Percentiles rank a stretch among this genome's conserved stretches.
Evolutionary conservation across 1,140 invertebrate species (phyloP).

Genomic region (Choristoneura fumiferana): DNA sequence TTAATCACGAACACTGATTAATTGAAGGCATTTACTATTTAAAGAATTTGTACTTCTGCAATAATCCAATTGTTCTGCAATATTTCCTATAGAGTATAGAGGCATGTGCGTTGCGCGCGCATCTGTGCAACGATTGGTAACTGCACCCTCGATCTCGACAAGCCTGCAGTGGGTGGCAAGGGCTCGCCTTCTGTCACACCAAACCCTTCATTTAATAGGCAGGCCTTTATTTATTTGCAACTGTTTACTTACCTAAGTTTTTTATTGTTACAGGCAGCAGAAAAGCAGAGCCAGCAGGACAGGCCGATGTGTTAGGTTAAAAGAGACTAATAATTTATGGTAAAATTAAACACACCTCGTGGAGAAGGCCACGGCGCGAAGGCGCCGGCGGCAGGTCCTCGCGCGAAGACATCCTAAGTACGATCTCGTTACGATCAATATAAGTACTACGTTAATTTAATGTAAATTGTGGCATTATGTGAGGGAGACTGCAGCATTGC

Average conservation of each 20-base stretch:
- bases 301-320: constrained; percentile 60
- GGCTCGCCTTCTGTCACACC: constrained; percentile 31
- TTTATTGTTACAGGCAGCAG: constrained; percentile 75
- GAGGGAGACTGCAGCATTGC: constrained; percentile 66
- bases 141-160: constrained; percentile 26
- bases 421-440: constrained; percentile 77
- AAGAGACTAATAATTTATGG: constrained; percentile 64
- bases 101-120: constrained; percentile 49
- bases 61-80: too few relatives aligned
- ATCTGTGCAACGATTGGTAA: constrained; percentile 47
- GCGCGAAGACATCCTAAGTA: constrained; percentile 71
- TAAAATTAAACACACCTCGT: constrained; percentile 62
- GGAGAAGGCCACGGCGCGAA: constrained; percentile 27
- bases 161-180: constrained; percentile 24
- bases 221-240: constrained; percentile 15
- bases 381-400: constrained; percentile 36
- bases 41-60: too few relatives aligned
- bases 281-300: constrained; percentile 74
- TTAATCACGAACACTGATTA: constrained; percentile 25
- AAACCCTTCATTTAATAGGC: constrained; percentile 29
- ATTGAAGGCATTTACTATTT: background rate
- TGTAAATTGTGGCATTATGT: constrained; percentile 72
- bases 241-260: constrained; percentile 34
- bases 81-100: too few relatives aligned
- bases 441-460: constrained; percentile 54